phyloP scores from a whole-genome alignment of 2,113 vertebrate species.

The Chaetorhynchus papuensis region DNA sequence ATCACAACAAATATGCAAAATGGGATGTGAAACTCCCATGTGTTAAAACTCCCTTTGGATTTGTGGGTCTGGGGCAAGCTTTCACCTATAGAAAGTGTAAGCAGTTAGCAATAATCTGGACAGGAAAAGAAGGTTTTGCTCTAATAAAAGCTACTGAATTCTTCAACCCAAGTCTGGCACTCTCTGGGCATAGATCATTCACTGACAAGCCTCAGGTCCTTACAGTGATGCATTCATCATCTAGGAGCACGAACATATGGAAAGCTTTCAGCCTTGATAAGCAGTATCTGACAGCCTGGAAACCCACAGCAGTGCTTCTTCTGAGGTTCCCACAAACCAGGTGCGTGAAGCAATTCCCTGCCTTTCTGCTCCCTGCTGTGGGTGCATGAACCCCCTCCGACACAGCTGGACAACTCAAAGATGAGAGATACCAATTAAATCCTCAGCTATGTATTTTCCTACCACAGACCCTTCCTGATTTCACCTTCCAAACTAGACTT shows the following conservation, averaged over 20 bases:
- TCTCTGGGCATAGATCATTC: neutral
- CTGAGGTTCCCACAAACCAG: neutral
- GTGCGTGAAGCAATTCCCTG: neutral
- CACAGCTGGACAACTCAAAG: neutral
- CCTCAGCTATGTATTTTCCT: neutral
- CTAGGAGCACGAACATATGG: neutral
- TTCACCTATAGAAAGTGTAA: neutral
- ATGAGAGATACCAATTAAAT: neutral
- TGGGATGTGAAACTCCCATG: rapidly evolving
- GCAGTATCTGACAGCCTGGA: neutral
- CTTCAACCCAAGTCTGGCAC: neutral
- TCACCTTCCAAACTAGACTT: neutral
- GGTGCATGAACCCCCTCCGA: neutral
- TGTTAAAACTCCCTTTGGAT: neutral
- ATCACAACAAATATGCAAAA: neutral
- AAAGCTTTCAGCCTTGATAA: neutral
- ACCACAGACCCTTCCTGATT: neutral
- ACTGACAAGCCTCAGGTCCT: neutral
- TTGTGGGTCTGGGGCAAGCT: neutral
- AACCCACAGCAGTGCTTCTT: neutral
- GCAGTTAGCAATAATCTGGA: neutral
- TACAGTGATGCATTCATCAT: neutral
- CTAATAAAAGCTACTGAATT: neutral
- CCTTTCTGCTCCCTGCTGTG: neutral
- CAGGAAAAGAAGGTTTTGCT: neutral